Percentiles rank a stretch among this genome's conserved stretches.
Evolutionary conservation across 2,113 vertebrate species (phyloP).

Genomic region (Bothrops jararaca): DNA sequence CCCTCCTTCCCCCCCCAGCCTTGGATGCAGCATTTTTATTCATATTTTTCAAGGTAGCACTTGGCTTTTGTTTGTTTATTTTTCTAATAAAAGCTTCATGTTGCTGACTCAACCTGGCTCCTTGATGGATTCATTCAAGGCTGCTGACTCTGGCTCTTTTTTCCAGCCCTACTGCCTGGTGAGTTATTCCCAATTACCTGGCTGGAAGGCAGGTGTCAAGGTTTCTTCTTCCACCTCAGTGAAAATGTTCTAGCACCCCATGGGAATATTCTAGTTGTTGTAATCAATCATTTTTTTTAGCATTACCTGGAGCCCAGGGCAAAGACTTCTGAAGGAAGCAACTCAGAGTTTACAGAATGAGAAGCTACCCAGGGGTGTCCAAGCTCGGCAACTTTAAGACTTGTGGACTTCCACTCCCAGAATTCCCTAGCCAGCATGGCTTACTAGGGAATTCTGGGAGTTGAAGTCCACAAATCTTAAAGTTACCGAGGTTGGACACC

Average conservation of each 20-base stretch:
- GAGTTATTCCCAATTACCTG: conserved; percentile 8
- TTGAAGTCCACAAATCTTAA: background rate
- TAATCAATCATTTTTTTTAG: background rate
- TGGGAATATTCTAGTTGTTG: background rate
- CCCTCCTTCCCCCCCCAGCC: no score
- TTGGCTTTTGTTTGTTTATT: background rate
- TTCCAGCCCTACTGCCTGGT: background rate
- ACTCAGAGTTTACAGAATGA: no score
- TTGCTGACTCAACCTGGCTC: conserved; percentile 25
- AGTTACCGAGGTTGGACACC: background rate
- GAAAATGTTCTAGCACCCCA: background rate
- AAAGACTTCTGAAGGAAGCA: no score
- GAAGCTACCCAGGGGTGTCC: no score
- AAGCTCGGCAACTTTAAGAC: no score
- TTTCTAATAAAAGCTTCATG: background rate
- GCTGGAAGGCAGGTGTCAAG: background rate
- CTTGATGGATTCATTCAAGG: conserved; percentile 24
- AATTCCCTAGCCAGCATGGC: no score
- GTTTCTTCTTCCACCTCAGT: background rate
- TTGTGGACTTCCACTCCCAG: no score
- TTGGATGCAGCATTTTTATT: background rate
- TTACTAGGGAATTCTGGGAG: no score
- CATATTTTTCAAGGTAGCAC: background rate
- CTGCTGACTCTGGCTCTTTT: conserved; percentile 21
- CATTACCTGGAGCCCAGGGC: background rate